Evolutionary conservation across 2,888 invertebrate species (phyloP).

Genomic region (Saturnia pavonia): DNA sequence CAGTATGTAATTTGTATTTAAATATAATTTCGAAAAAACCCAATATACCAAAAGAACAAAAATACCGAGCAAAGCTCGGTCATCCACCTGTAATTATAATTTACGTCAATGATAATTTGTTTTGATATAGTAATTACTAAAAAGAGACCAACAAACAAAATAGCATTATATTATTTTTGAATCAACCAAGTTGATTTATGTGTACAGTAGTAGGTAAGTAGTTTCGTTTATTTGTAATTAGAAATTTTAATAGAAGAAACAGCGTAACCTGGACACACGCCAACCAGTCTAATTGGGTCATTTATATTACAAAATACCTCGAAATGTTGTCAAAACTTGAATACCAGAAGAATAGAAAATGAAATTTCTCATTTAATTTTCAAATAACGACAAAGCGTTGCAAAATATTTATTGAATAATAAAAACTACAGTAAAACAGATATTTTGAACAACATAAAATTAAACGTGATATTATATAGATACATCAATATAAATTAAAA

Average conservation of each 20-base stretch:
- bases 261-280: constrained; percentile 59
- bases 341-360: constrained; percentile 22
- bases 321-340: constrained; percentile 45
- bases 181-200: too few relatives aligned
- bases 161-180: too few relatives aligned
- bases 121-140: too few relatives aligned
- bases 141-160: too few relatives aligned
- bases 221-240: constrained; percentile 25
- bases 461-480: constrained; percentile 1
- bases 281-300: constrained; percentile 66
- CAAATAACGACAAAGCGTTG: not conserved
- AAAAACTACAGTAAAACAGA: not conserved
- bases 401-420: constrained; percentile 1
- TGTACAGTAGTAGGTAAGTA: not conserved
- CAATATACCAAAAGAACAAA: too few relatives aligned
- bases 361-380: not conserved
- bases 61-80: too few relatives aligned
- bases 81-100: too few relatives aligned
- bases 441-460: constrained; percentile 1
- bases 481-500: constrained; percentile 7
- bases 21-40: too few relatives aligned
- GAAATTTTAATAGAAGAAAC: constrained; percentile 51
- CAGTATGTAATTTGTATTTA: too few relatives aligned
- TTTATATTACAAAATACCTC: constrained; percentile 57
- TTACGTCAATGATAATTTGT: too few relatives aligned